phyloP scores from a whole-genome alignment of 2,888 invertebrate genomes.

The Hyles lineata region DNA sequence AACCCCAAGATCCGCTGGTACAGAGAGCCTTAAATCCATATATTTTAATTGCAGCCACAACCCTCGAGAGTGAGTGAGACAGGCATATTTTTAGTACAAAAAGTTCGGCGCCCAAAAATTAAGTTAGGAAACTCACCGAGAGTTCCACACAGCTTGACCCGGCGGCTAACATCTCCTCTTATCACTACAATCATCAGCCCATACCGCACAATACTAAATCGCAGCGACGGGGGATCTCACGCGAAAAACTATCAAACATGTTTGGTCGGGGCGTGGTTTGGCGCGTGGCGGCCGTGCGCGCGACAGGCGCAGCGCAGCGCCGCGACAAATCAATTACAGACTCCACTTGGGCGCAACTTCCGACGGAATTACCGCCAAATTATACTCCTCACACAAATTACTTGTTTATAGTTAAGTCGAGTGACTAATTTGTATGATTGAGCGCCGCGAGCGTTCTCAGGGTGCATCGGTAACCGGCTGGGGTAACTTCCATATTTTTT shows the following conservation, averaged over 20 bases:
- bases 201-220: slow-evolving; percentile 40
- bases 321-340: slow-evolving; percentile 83
- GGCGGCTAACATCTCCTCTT: slow-evolving; percentile 4
- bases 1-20: neutral
- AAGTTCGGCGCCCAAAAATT: neutral
- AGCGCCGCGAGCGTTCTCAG: slow-evolving; percentile 4
- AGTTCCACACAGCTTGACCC: slow-evolving; percentile 3
- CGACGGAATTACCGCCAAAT: slow-evolving; percentile 79
- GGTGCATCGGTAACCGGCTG: neutral
- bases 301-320: slow-evolving; percentile 51
- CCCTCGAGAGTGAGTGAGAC: neutral
- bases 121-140: neutral
- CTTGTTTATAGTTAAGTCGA: slow-evolving; percentile 71
- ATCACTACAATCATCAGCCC: slow-evolving; percentile 40
- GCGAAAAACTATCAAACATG: slow-evolving; percentile 62
- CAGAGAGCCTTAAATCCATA: neutral
- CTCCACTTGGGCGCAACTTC: slow-evolving; percentile 67
- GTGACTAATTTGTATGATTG: slow-evolving; percentile 66
- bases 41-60: neutral
- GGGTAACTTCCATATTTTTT: no score
- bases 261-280: slow-evolving; percentile 54
- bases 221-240: slow-evolving; percentile 63
- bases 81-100: neutral
- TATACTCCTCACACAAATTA: slow-evolving; percentile 69
- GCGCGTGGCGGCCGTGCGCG: slow-evolving; percentile 64